Percentiles rank a stretch among this genome's conserved stretches.
Evolutionary conservation across 2,797 vertebrate species (phyloP).

Genomic region (Lutjanus argentimaculatus): DNA sequence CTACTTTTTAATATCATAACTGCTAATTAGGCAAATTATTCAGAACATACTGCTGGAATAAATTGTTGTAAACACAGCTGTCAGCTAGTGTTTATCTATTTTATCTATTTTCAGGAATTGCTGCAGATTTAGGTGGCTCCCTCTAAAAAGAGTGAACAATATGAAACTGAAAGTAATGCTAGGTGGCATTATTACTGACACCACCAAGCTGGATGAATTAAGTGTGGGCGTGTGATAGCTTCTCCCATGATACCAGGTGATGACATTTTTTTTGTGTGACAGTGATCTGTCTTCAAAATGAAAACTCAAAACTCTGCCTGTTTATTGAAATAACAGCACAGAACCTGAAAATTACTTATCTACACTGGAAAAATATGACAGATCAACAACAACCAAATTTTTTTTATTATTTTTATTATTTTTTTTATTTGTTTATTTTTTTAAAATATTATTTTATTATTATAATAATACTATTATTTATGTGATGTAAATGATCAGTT

Average conservation of each 20-base stretch:
- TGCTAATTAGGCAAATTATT: constrained; percentile 21
- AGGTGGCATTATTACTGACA: background rate
- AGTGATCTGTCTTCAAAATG: constrained; percentile 5
- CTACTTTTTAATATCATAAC: constrained; percentile 11
- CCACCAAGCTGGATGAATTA: background rate
- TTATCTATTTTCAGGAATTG: background rate
- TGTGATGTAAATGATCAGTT: no score
- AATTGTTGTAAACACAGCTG: constrained; percentile 14
- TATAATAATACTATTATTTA: no score
- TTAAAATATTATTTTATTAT: no score
- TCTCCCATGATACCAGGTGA: background rate
- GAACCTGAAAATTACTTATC: background rate
- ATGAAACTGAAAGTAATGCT: background rate
- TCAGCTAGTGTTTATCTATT: background rate
- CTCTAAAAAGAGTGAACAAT: background rate
- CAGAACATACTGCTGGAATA: background rate
- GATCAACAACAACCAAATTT: no score
- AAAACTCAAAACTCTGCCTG: background rate
- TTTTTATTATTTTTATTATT: no score
- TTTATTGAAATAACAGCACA: background rate
- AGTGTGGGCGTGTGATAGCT: background rate
- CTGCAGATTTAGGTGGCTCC: background rate
- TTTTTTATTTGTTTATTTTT: no score
- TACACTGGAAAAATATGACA: no score
- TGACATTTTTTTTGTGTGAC: background rate